Base-by-base conservation (phyloP, 2,113 vertebrate species). In the Sphyrna mokarran region DNA sequence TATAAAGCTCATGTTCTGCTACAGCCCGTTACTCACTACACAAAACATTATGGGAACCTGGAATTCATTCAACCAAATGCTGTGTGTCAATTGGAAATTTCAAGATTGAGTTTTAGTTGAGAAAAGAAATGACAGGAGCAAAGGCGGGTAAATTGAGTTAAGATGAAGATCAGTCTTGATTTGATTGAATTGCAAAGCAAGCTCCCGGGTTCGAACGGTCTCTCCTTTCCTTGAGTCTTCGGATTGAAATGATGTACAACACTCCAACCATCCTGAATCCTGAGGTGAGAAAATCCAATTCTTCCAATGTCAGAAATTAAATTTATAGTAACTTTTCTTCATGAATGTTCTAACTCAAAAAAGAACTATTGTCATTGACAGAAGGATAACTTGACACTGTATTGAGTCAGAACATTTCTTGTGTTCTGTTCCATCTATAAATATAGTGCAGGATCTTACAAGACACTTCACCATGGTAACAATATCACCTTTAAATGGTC, bases 401-500 rank as follows among this genome's bases (percentile, higher is more conserved):
- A 48, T 48, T 68, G 91, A 94, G 61, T 20, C 6, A 0, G 7
- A 94, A 94, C 20, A 69, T 48, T n/a, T n/a, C n/a, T 43, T 94
- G 29, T 66, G 22, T 69, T 70, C 66, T 68, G 91, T 14, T 94
- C 18, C n/a, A 22, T 40, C 6, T 10, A 23, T 6, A 37, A 37
- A 69, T 14, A 93, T 29, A 18, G 58, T 22, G 22, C 5, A 68
- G 58, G 63, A 94, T 68, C 66, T 43, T 94, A 43, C 66, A 94
- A 94, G 66, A 68, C 33, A 94, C 66, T 70, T 94, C n/a, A 69
- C 91, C 66, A 94, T 94, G 66, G 91, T 63, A 94, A 94, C 91
- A 69, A 13, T 66, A 69, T 43, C 66, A 70, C 91, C 66, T 94
- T 94, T 43, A 70, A 94, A 40, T 94, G 63, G 58, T 70, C 22